A percentile compares a stretch with the other conserved stretches of the same genome.
Conservation (phyloP, 2,797 vertebrate species). For the Momotus momota region DNA sequence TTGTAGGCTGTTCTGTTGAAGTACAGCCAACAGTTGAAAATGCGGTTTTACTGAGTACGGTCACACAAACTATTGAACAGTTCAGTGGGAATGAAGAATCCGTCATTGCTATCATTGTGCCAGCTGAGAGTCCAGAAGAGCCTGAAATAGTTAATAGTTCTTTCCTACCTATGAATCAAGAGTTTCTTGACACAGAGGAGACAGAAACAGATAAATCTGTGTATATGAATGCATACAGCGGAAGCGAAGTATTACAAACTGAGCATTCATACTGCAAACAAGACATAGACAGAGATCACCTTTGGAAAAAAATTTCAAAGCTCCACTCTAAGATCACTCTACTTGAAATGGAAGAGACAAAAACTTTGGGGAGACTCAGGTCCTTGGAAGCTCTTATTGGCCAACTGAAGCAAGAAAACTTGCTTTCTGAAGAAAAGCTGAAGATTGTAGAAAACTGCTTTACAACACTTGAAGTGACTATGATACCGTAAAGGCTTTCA, state of each 20-base stretch:
- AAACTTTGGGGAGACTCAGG: slow-evolving; percentile 83
- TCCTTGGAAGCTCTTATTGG: slow-evolving; percentile 83
- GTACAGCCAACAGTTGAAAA: slow-evolving; percentile 70
- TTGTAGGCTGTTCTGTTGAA: slow-evolving; percentile 62
- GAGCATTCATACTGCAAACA: slow-evolving; percentile 89
- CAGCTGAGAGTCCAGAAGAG: slow-evolving; percentile 62
- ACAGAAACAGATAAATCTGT: slow-evolving; percentile 30
- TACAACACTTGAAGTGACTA: slow-evolving; percentile 80
- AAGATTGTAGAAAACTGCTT: slow-evolving; percentile 85
- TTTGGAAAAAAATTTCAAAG: slow-evolving; percentile 87
- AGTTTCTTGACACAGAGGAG: slow-evolving; percentile 55
- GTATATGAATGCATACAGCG: slow-evolving; percentile 36
- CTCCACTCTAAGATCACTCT: slow-evolving; percentile 86
- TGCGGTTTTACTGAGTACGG: slow-evolving; percentile 71
- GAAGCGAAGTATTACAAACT: slow-evolving; percentile 71
- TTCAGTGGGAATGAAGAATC: slow-evolving; percentile 72
- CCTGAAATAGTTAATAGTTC: slow-evolving; percentile 47
- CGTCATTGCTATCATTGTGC: slow-evolving; percentile 78
- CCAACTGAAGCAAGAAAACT: slow-evolving; percentile 82
- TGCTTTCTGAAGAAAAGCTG: slow-evolving; percentile 86
- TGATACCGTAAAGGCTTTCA: slow-evolving; percentile 71
- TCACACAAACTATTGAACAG: slow-evolving; percentile 74
- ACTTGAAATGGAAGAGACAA: slow-evolving; percentile 85
- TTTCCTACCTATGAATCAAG: slow-evolving; percentile 53
- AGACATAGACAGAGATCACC: slow-evolving; percentile 82